phyloP scores from a whole-genome alignment of 1,140 invertebrate genomes.

The Brachionus angularis region DNA sequence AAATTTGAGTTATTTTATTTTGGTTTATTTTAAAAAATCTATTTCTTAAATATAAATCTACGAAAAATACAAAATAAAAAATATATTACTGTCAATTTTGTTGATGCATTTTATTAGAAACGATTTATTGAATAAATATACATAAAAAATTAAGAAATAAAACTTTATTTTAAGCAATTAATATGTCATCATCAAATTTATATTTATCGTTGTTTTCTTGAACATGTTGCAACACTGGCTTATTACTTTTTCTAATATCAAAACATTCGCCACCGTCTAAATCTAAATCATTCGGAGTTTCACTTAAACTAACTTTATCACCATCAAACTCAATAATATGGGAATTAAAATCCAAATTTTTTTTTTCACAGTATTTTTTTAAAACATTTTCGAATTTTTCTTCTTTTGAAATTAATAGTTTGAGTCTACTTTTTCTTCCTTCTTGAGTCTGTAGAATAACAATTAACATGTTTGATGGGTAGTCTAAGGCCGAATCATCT shows the following conservation, averaged over 20 bases:
- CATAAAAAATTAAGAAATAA: no score
- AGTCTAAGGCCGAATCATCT: not conserved
- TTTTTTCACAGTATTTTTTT: slow-evolving; percentile 37
- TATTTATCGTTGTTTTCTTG: slow-evolving; percentile 31
- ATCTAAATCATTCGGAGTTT: slow-evolving; percentile 39
- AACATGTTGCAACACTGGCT: slow-evolving; percentile 18
- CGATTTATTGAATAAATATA: no score
- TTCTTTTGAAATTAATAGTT: slow-evolving; percentile 33
- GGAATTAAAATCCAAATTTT: not conserved
- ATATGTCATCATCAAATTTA: slow-evolving; percentile 39
- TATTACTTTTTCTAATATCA: not conserved
- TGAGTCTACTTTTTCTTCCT: slow-evolving; percentile 34
- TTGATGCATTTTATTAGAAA: no score
- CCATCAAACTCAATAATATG: slow-evolving; percentile 12
- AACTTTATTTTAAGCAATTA: not conserved
- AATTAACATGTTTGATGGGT: slow-evolving; percentile 19
- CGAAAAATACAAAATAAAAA: no score
- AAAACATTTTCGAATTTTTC: slow-evolving; percentile 16
- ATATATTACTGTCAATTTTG: no score
- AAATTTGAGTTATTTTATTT: no score
- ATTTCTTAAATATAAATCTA: no score
- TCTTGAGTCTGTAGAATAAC: slow-evolving; percentile 24
- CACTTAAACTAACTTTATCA: slow-evolving; percentile 6
- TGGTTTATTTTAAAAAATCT: no score
- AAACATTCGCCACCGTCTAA: slow-evolving; percentile 18